These are phyloP conservation scores for Epizoanthus stellaris DNA, from an alignment of 92 coral and sea anemone species.

Conservation along the genomic window DNA sequence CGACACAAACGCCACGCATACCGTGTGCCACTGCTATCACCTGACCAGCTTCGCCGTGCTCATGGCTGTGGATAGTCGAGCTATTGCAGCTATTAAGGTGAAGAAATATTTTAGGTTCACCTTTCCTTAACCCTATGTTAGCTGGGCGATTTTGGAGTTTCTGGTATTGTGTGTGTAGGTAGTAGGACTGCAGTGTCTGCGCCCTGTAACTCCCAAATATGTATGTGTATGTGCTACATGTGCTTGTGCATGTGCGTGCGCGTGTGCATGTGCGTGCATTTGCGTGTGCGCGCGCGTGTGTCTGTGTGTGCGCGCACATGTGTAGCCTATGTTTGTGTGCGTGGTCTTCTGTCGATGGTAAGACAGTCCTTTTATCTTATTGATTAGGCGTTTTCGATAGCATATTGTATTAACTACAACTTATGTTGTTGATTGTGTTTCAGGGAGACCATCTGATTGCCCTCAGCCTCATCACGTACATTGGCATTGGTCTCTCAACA, in stretches of 20 bases:
- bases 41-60: constrained; percentile 90
- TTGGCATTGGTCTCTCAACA: constrained; percentile 83
- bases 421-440: not conserved
- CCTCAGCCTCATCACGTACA: constrained; percentile 79
- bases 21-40: constrained; percentile 87
- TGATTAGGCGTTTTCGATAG: too few relatives aligned
- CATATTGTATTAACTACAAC: not conserved
- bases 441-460: constrained; percentile 87
- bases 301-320: too few relatives aligned
- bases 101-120: not conserved
- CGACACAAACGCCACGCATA: constrained; percentile 59
- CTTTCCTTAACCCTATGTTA: not conserved
- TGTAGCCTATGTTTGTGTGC: not conserved
- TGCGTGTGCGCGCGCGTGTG: not conserved
- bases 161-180: not conserved
- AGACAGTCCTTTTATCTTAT: constrained; percentile 24
- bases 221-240: too few relatives aligned
- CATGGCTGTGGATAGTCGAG: constrained; percentile 69
- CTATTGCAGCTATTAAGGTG: constrained; percentile 58
- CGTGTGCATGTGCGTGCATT: constrained; percentile 41
- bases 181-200: too few relatives aligned
- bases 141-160: too few relatives aligned
- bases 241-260: not conserved
- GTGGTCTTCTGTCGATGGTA: not conserved
- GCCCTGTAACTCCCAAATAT: too few relatives aligned